Base-by-base conservation (phyloP, 1,140 invertebrate genomes). In the Globodera rostochiensis region DNA sequence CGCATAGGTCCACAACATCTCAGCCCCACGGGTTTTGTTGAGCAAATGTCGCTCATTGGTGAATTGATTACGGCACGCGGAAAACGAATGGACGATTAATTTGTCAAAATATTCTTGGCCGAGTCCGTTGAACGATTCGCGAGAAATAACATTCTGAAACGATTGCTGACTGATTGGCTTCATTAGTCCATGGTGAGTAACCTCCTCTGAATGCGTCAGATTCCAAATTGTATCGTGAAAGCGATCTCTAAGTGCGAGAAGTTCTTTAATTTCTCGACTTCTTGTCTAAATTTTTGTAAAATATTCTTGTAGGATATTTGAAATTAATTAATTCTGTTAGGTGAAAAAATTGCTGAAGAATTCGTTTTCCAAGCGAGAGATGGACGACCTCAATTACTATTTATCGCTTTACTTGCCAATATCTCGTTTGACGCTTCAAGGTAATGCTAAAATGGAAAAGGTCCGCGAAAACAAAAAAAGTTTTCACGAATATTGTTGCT, bases 211-310 rank as follows among this genome's bases (percentile, higher is more conserved):
- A 69, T 90, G 88, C 9, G 88, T 89, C 36, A 89, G 79, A 81
- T 89, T 89, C 88, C 88, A 89, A 70, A 89, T 90, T 21, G 86
- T 89, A 45, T 89, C 88, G 36, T 87, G 86, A 73, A 90, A 89
- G 19, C 82, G 80, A 67, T 89, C 85, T 19, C 88, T 53, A 4
- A 89, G 77, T 0, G 81, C 86, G 21, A 90, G 83, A 47, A 89
- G 89, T 69, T 85, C 88, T 36, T 69, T 70, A 11, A 89, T 50
- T 82, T 89, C 88, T 15, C 83, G 71, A 25, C 89, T 78, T 66
- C 86, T 82, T 66, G 85, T 84, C 88, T 90, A 78, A 81, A 87
- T 80, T 57, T 6, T n/a, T 36, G 36, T 36, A 36, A 36, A 36
- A 45, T 66, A 70, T 46, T 46, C 66, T 36, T 84, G 2, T n/a